These are phyloP conservation scores for Setipinna tenuifilis DNA, from an alignment of 2,797 vertebrate species.

Conservation along the genomic window DNA sequence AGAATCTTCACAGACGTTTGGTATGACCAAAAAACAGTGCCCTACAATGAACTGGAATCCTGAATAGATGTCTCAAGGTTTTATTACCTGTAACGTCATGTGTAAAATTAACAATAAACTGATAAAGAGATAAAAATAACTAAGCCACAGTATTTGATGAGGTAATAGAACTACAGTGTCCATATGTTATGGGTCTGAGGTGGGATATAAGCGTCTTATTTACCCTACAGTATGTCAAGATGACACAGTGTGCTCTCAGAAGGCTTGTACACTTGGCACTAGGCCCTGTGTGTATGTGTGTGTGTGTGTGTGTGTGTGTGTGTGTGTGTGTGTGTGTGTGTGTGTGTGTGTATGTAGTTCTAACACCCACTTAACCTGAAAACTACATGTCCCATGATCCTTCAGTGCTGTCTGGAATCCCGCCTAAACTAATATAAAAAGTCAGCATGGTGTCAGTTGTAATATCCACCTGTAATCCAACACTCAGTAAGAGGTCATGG, in stretches of 20 bases:
- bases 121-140: not conserved
- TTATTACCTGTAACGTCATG: no score
- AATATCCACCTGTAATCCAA: not conserved
- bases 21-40: not conserved
- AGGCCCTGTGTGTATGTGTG: no score
- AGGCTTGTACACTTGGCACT: no score
- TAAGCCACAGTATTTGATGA: not conserved
- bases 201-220: not conserved
- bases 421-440: conserved; percentile 1
- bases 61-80: not conserved
- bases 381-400: not conserved
- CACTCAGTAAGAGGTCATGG: not conserved
- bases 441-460: not conserved
- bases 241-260: no score
- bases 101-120: no score
- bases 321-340: no score
- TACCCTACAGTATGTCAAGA: not conserved
- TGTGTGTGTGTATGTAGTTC: no score
- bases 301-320: no score
- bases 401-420: not conserved
- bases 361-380: not conserved
- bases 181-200: not conserved
- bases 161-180: not conserved
- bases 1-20: no score
- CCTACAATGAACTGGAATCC: not conserved